A percentile compares a stretch with the other conserved stretches of the same genome.
phyloP scores from a whole-genome alignment of 2,113 vertebrate species.

The Lathamus discolor region DNA sequence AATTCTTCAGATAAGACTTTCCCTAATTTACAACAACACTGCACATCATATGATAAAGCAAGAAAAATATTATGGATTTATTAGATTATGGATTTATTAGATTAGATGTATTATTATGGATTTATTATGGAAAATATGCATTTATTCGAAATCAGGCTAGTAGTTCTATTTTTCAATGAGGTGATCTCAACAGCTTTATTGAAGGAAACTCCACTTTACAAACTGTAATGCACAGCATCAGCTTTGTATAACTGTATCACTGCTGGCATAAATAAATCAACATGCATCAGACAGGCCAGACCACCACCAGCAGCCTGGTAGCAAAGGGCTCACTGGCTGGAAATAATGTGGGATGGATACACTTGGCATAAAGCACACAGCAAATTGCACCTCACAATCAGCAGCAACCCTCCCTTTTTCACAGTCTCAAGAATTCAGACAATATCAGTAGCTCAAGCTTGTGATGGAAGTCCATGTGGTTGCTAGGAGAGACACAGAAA shows the following conservation, averaged over 20 bases:
- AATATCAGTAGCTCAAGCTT: not conserved
- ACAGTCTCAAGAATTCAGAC: not conserved
- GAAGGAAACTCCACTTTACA: not conserved
- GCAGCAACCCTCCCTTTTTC: not conserved
- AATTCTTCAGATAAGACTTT: not conserved
- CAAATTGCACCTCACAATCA: not conserved
- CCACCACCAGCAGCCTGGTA: not conserved
- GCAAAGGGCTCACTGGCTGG: not conserved
- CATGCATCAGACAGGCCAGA: not conserved
- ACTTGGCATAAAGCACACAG: not conserved
- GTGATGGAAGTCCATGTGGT: not conserved
- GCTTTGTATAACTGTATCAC: not conserved
- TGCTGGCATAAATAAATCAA: not conserved
- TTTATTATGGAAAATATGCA: not conserved
- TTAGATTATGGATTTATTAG: not conserved
- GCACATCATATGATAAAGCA: not conserved
- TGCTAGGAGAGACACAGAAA: not conserved
- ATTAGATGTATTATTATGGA: not conserved
- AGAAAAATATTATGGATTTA: not conserved
- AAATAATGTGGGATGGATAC: not conserved
- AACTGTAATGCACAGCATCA: not conserved
- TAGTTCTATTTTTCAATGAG: not conserved
- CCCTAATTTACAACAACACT: not conserved
- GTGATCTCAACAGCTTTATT: not conserved
- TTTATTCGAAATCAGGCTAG: not conserved